A percentile compares a stretch with the other conserved stretches of the same genome.
phyloP scores from a whole-genome alignment of 2,888 invertebrate species.

The Lithosia quadra region DNA sequence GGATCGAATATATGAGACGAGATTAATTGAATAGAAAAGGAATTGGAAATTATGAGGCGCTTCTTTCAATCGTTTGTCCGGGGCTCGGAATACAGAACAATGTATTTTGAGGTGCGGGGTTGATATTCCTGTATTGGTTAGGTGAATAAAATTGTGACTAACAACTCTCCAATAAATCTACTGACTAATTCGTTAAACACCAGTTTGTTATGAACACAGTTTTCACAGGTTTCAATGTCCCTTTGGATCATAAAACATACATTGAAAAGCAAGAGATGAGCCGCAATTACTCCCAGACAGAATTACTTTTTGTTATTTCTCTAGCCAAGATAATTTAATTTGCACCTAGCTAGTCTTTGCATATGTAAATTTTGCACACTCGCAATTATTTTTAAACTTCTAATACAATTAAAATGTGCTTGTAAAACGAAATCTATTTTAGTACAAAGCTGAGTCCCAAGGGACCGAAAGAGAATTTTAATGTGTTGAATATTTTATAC shows the following conservation, averaged over 20 bases:
- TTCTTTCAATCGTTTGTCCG: not conserved
- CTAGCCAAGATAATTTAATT: conserved; percentile 4
- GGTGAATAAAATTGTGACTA: not conserved
- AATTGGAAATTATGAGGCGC: not conserved
- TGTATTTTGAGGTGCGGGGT: no score
- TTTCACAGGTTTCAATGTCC: not conserved
- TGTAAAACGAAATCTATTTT: conserved; percentile 3
- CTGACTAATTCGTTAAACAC: no score
- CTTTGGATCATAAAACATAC: not conserved
- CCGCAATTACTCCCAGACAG: no score
- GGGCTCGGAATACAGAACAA: no score
- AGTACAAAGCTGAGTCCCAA: not conserved
- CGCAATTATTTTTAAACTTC: not conserved
- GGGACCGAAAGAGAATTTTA: not conserved
- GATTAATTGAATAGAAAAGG: not conserved
- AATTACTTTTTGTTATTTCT: not conserved
- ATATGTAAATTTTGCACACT: not conserved
- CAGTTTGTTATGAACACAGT: not conserved
- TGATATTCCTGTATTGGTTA: no score
- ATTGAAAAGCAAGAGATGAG: no score
- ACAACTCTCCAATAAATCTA: not conserved
- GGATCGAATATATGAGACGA: not conserved
- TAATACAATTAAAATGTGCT: conserved; percentile 3
- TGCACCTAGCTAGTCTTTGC: not conserved
- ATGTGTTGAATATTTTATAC: conserved; percentile 10